These are phyloP conservation scores for Sturmia bella DNA, from an alignment of 2,888 invertebrate species.

Conservation along the genomic window DNA sequence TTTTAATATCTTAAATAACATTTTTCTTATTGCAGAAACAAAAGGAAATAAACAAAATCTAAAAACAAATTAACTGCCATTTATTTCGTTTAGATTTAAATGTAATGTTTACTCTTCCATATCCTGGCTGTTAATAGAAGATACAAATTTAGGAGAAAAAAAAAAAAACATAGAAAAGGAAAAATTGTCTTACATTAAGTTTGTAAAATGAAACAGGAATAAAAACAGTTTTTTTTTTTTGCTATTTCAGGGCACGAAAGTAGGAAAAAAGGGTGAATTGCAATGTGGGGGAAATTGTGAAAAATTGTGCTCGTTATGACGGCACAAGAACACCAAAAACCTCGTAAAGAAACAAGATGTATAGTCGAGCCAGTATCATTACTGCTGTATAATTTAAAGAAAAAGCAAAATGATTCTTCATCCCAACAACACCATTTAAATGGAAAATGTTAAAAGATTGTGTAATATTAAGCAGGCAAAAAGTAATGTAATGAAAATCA, in stretches of 20 bases:
- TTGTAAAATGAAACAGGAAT: conserved; percentile 40
- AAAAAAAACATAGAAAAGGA: not conserved
- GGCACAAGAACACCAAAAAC: conserved; percentile 48
- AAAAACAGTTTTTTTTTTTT: conserved; percentile 36
- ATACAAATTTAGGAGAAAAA: not conserved
- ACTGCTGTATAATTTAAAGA: conserved; percentile 26
- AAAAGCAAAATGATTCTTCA: conserved; percentile 47
- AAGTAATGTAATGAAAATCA: conserved; percentile 32
- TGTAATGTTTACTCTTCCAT: conserved; percentile 57
- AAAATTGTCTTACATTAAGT: conserved; percentile 46
- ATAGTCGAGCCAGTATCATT: conserved; percentile 40
- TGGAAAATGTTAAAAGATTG: conserved; percentile 44
- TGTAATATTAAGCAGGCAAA: conserved; percentile 46
- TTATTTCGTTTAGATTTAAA: conserved; percentile 50
- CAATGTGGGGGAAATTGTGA: conserved; percentile 43
- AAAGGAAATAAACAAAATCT: not conserved
- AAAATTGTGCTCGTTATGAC: conserved; percentile 52
- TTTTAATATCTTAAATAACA: conserved; percentile 5
- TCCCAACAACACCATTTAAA: conserved; percentile 9
- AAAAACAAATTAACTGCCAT: conserved; percentile 40
- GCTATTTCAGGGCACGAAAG: conserved; percentile 2
- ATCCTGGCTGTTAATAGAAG: conserved; percentile 50
- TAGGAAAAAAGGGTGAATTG: conserved; percentile 60
- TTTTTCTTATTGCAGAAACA: conserved; percentile 11
- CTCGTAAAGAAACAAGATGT: conserved; percentile 32